Evolutionary conservation across 2,888 invertebrate genomes (phyloP).

Genomic region (Drosophila greeni): DNA sequence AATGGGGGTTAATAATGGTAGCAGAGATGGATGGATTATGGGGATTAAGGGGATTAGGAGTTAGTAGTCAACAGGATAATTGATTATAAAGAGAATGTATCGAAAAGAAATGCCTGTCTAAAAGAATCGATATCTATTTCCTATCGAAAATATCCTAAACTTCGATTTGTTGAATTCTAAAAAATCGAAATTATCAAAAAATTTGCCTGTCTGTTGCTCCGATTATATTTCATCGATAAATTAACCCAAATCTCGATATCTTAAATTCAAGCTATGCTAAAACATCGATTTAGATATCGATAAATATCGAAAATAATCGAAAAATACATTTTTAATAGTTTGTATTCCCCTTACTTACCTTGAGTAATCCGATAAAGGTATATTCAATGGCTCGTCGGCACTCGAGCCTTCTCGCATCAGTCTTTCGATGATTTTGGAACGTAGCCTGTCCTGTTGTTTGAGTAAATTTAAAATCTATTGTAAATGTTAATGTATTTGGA

Average conservation of each 20-base stretch:
- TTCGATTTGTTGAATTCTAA: too few species aligned
- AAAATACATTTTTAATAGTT: neutral
- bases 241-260: neutral
- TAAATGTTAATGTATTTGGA: constrained; percentile 64
- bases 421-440: constrained; percentile 89
- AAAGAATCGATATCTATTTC: neutral
- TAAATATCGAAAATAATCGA: too few species aligned
- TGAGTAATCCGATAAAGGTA: constrained; percentile 91
- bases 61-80: neutral
- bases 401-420: constrained; percentile 90
- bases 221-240: neutral
- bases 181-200: too few species aligned
- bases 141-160: neutral
- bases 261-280: neutral
- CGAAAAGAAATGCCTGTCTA: neutral
- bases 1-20: constrained; percentile 19
- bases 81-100: neutral
- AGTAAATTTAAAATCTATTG: constrained; percentile 75
- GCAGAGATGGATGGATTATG: neutral
- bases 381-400: constrained; percentile 92
- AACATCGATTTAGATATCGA: neutral
- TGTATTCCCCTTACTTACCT: constrained; percentile 81
- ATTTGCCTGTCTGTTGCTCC: neutral
- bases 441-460: constrained; percentile 84
- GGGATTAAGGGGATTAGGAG: neutral